A percentile compares a stretch with the other conserved stretches of the same genome.
Evolutionary conservation across 92 coral and sea anemone species (phyloP).

Genomic region (Actinernus sp.): DNA sequence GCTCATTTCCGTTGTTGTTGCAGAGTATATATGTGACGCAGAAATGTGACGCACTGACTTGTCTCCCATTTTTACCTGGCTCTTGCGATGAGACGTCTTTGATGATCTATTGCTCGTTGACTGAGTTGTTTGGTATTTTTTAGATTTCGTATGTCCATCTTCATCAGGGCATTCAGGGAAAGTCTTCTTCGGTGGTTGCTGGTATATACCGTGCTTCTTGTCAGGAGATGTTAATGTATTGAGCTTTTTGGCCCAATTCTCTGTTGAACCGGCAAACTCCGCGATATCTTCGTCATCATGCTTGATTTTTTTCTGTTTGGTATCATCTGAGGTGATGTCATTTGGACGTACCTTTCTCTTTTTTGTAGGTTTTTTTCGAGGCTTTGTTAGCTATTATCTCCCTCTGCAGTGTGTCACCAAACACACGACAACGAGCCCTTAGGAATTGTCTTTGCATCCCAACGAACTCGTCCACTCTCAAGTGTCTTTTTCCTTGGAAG

Average conservation of each 20-base stretch:
- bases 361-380: not conserved
- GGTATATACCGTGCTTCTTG: constrained; percentile 28
- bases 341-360: not conserved
- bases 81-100: too few species aligned
- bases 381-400: constrained; percentile 1
- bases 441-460: constrained; percentile 3
- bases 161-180: constrained; percentile 10
- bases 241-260: constrained; percentile 12
- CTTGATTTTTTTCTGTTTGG: too few species aligned
- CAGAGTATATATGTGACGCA: too few species aligned
- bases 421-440: constrained; percentile 20
- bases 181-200: constrained; percentile 11
- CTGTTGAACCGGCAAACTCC: constrained; percentile 13
- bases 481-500: too few species aligned
- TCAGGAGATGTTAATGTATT: constrained; percentile 7
- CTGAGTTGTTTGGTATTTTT: too few species aligned
- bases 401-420: constrained; percentile 16
- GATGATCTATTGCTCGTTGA: too few species aligned
- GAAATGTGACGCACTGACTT: too few species aligned
- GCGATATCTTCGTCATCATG: not conserved
- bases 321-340: too few species aligned
- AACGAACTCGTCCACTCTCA: constrained; percentile 38
- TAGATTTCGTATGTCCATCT: too few species aligned
- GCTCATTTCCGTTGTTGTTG: too few species aligned
- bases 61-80: too few species aligned